Base-by-base conservation (phyloP, 2,888 invertebrate species). In the Pseudococcus jackbeardsleyi region DNA sequence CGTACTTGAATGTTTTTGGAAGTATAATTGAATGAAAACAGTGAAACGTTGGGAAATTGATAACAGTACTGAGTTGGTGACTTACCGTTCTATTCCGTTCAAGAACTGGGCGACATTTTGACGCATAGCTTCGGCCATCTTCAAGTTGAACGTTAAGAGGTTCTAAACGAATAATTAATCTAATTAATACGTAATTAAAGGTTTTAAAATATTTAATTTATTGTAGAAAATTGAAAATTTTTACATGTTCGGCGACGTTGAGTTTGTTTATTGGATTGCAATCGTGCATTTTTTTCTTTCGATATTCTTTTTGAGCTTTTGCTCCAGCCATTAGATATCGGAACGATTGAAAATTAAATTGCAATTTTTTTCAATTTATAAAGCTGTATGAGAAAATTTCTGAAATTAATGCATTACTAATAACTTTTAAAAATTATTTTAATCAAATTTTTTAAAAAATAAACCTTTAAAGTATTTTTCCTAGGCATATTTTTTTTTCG, bases 11-110 rank as follows among this genome's bases (percentile, higher is more conserved):
- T 9, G 15, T 9, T 22, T 64, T 8, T 6, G 7, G 42, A 3
- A 5, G 42, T 42, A 8, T 0, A 42, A 11, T 22, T 9, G 39
- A 0, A 9, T 17, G 15, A 15, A 48, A 15, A 9, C 77, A 0
- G 2, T 42, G 19, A n/a, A 42, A 48, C 19, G 19, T 42, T 3
- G 26, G 19, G 8, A 9, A 82, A 64, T 1, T 46, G 15, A 46
- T 42, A 39, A 46, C 17, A 8, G 3, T 0, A 6, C 1, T 5
- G 33, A 79, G 48, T 12, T 33, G 59, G 15, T 89, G 15, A 9
- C 15, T 88, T 93, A 97, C 97, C 97, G 95, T 93, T 98, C 98
- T 90, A 98, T 98, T 91, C 97, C 97, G 92, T 96, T 96, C 72
- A 98, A 93, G 94, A 97, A 96, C 89, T 94, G 94, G 82, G 96